These are phyloP conservation scores for Osmoderma eremita DNA, from an alignment of 2,888 invertebrate genomes.

Conservation along the genomic window DNA sequence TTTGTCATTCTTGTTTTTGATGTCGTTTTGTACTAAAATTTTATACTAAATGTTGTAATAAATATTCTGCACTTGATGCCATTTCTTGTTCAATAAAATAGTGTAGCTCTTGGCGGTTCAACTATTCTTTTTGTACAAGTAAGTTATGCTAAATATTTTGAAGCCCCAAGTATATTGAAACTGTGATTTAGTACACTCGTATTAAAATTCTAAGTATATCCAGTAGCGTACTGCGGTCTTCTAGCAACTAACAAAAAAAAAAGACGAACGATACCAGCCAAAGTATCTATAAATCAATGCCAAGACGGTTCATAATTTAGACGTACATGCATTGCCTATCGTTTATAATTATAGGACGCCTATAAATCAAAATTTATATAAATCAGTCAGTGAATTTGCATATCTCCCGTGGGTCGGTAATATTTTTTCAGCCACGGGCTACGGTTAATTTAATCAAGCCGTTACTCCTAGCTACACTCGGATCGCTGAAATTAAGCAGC, in stretches of 20 bases:
- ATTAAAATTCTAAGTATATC: conserved; percentile 26
- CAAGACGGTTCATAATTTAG: conserved; percentile 35
- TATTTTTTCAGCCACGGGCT: conserved; percentile 33
- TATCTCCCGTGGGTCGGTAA: conserved; percentile 30
- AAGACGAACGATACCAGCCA: conserved; percentile 3
- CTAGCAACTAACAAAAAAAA: conserved; percentile 2
- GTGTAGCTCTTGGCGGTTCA: too few species aligned
- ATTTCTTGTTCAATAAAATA: too few species aligned
- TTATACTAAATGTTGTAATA: too few species aligned
- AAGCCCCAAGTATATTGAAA: too few species aligned
- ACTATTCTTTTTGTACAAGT: too few species aligned
- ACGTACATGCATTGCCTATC: conserved; percentile 30
- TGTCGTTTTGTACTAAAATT: too few species aligned
- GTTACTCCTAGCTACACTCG: conserved; percentile 10
- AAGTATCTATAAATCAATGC: conserved; percentile 28
- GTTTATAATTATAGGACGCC: conserved; percentile 35
- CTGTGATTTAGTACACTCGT: conserved; percentile 5
- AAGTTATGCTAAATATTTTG: too few species aligned
- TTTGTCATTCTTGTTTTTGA: too few species aligned
- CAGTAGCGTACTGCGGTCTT: conserved; percentile 15
- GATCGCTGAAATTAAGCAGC: conserved; percentile 9
- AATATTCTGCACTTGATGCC: too few species aligned
- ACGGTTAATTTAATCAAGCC: conserved; percentile 35
- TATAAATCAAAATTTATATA: conserved; percentile 40
- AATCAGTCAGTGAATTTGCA: conserved; percentile 39